Conservation (phyloP, 1,140 invertebrate species). For the Bombus superbus region DNA sequence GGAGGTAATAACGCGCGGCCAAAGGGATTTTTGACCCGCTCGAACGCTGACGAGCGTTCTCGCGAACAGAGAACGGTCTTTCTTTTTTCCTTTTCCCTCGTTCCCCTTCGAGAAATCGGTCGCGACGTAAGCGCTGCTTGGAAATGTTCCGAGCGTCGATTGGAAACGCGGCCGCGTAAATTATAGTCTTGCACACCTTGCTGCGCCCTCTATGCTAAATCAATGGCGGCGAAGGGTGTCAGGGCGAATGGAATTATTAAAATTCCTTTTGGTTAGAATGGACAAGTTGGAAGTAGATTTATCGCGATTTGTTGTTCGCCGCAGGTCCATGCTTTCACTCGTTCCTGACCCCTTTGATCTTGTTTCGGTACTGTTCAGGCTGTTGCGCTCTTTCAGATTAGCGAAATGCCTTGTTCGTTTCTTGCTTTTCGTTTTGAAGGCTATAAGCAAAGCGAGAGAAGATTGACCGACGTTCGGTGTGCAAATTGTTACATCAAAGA, state of each 20-base stretch:
- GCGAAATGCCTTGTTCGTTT: no score
- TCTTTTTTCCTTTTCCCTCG: not conserved
- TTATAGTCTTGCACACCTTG: not conserved
- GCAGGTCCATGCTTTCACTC: not conserved
- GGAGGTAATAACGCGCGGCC: constrained; percentile 37
- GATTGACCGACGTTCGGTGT: no score
- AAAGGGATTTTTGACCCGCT: constrained; percentile 29
- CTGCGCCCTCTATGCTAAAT: constrained; percentile 3
- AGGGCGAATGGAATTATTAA: constrained; percentile 23
- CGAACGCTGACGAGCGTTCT: not conserved
- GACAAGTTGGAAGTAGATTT: not conserved
- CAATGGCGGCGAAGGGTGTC: constrained; percentile 3
- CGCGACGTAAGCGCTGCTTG: not conserved
- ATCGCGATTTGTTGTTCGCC: not conserved
- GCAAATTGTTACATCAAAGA: no score
- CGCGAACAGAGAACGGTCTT: not conserved
- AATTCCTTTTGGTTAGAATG: constrained; percentile 1
- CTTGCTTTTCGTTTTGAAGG: no score
- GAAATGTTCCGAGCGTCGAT: not conserved
- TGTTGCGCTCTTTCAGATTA: no score
- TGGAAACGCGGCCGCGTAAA: not conserved
- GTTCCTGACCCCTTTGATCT: not conserved
- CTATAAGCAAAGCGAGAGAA: no score
- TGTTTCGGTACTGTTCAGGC: not conserved
- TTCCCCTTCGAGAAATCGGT: not conserved